Evolutionary conservation across 2,888 invertebrate species (phyloP), one percentile per base, ranked within the genome.

Genomic region (Torymus texanus): DNA sequence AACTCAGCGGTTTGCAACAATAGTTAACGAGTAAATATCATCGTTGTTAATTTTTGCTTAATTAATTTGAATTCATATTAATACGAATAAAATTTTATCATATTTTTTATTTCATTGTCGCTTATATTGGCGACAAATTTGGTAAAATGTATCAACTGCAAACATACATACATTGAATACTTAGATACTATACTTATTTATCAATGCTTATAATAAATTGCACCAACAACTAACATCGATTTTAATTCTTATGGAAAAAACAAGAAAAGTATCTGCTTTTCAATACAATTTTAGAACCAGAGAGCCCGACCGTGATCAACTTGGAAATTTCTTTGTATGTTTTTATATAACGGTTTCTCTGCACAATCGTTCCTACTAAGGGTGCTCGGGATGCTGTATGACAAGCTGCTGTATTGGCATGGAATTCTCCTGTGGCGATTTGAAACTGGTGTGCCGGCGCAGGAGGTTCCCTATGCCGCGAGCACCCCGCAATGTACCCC

Each of bases 371-470:
- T 82, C 84, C 83, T 85, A 85, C 85, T 89, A 88, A 85, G 89
- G 87, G 85, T 90, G 88, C 85, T 90, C 89, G 86, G 90, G 90
- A 89, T 90, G 90, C 84, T 90, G 90, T 88, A 90, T 89, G 88
- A 90, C 89, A 89, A 89, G 89, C 84, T 90, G 90, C 87, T 89
- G 89, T 87, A 88, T 88, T 86, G 88, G 89, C 86, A 89, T 87
- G 84, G 89, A 88, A 85, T 86, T 90, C 84, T 90, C 90, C 88
- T 90, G 90, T 87, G 90, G 88, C 88, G 90, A 90, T 89, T 90
- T 90, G 90, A 90, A 90, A 90, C 90, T 90, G 89, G 90, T 89
- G 87, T 90, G 90, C 86, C 90, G 90, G 84, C 90, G 90, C 83
- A 90, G 90, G 85, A 90, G 89, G 85, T 88, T 90, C 86, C 90